Conservation (phyloP, 2,113 vertebrate species). For the Indicator maculatus region DNA sequence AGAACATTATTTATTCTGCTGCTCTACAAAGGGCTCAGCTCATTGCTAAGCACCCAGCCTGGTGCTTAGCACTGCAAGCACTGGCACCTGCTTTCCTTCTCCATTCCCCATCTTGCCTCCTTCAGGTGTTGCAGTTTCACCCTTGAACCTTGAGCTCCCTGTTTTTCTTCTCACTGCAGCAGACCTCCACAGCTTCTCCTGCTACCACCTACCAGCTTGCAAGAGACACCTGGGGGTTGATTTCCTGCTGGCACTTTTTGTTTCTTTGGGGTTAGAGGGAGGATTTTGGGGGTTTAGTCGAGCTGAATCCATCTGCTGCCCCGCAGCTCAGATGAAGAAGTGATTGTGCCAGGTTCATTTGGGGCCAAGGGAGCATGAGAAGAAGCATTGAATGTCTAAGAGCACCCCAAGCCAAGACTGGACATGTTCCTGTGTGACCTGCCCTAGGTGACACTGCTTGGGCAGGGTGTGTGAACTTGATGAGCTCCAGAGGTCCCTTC, state of each 20-base stretch:
- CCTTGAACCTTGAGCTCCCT: not conserved
- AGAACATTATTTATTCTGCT: not conserved
- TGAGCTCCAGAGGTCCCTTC: too few relatives aligned
- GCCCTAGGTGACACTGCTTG: too few relatives aligned
- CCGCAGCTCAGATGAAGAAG: not conserved
- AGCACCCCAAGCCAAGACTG: not conserved
- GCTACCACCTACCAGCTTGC: not conserved
- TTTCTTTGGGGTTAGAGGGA: rapidly evolving
- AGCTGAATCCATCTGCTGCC: not conserved
- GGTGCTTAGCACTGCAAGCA: not conserved
- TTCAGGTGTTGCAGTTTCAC: not conserved
- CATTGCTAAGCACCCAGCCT: conserved; percentile 43
- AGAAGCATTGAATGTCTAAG: not conserved
- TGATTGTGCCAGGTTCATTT: rapidly evolving
- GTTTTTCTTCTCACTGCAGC: too few relatives aligned
- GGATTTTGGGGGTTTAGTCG: too few relatives aligned
- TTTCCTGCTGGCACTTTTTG: not conserved
- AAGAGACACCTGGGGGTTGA: too few relatives aligned
- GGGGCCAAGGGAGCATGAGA: not conserved
- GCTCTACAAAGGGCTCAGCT: not conserved
- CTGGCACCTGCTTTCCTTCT: not conserved
- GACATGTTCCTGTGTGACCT: too few relatives aligned
- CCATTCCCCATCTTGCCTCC: rapidly evolving
- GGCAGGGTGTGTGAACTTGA: too few relatives aligned
- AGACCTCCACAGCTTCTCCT: not conserved